Conservation (phyloP, 2,888 invertebrate species). For the Doris montereyensis region DNA sequence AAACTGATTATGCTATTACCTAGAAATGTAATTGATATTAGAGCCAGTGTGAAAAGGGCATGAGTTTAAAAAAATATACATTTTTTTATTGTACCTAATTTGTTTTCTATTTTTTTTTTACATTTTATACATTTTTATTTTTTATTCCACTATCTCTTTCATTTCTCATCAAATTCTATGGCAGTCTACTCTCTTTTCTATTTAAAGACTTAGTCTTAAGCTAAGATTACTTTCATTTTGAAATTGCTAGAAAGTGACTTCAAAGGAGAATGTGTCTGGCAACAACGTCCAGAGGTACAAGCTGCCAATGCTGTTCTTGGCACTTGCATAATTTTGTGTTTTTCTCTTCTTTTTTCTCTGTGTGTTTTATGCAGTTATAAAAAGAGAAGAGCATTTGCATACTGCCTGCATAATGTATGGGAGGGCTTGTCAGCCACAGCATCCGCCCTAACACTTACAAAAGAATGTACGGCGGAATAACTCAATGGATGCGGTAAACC, state of each 20-base stretch:
- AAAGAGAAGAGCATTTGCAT: slow-evolving; percentile 39
- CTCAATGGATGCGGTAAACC: slow-evolving; percentile 39
- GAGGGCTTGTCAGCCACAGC: slow-evolving; percentile 15
- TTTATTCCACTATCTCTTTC: neutral
- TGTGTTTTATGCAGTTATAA: slow-evolving; percentile 42
- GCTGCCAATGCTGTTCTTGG: no score
- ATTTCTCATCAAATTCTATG: neutral
- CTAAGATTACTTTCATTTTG: neutral
- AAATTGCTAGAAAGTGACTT: no score
- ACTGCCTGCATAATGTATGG: slow-evolving; percentile 39
- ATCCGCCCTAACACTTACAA: slow-evolving; percentile 39
- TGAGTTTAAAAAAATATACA: no score
- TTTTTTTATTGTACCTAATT: no score
- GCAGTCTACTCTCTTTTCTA: neutral
- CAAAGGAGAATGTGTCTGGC: no score
- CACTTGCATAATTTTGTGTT: slow-evolving; percentile 43
- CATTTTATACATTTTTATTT: no score
- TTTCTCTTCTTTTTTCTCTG: slow-evolving; percentile 40
- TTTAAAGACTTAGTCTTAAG: neutral
- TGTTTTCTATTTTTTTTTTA: no score
- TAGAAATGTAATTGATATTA: no score
- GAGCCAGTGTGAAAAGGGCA: no score
- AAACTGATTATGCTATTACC: no score
- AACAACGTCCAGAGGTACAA: no score
- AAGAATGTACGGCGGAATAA: slow-evolving; percentile 38